Base-by-base conservation (phyloP, 2,113 vertebrate species). In the Oryzias javanicus region DNA sequence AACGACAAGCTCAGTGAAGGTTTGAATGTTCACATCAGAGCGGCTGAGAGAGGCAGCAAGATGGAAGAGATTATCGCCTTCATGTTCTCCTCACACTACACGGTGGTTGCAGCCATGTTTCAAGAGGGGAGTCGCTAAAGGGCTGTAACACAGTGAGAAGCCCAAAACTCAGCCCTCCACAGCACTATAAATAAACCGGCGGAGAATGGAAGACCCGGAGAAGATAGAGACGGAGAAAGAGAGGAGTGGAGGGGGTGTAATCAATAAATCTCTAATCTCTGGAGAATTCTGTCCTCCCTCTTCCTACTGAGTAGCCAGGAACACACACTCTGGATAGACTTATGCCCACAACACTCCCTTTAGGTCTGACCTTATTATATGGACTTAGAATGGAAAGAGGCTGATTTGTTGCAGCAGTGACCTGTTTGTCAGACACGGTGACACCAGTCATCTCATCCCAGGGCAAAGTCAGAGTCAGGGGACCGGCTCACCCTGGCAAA, bases 201-300 rank as follows among this genome's bases (percentile, higher is more conserved):
- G 55, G 62, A 74, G 65, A 78, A 69, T 62, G 47, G 72, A 65
- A 63, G 70, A 74, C 64, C 67, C n/a, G 3, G 45, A 42, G 69
- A 70, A 64, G 61, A 66, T 57, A 46, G 63, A 71, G 63, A 71
- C 54, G 35, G 27, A 69, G 59, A 27, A 35, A 52, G 53, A 44
- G 47, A 35, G 42, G 50, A 63, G 73, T 53, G 68, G 46, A 73
- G 79, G 67, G 65, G 35, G 35, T 35, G 64, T 83, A 70, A 88
- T 88, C 88, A 83, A 90, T 90, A 87, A 85, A 85, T 84, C 79
- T 87, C 68, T 83, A 81, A 86, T 84, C 86, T 84, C 83, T 52
- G 41, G 77, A 72, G 74, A 46, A 73, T 87, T 81, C 66, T 76
- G 68, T 81, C 72, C 56, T 69, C 77, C 47, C 42, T 61, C 22